phyloP scores from a whole-genome alignment of 2,888 invertebrate genomes.

The Clanis bilineata region DNA sequence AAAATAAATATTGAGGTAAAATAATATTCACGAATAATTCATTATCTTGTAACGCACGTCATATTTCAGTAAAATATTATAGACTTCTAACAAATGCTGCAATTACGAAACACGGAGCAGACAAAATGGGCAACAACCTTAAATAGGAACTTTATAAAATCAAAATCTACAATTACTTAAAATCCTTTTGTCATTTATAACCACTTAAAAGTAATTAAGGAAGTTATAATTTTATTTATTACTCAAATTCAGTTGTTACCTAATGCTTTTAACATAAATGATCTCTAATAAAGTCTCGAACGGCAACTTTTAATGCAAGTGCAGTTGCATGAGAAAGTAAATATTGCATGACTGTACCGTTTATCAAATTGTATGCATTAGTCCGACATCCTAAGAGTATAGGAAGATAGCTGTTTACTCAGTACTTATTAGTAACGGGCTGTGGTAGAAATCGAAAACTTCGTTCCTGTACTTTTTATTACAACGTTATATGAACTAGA shows the following conservation, averaged over 20 bases:
- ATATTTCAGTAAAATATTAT: too few relatives aligned
- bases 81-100: too few relatives aligned
- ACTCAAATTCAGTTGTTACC: not conserved
- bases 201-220: not conserved
- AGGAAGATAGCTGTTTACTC: slow-evolving; percentile 21
- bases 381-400: not conserved
- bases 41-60: too few relatives aligned
- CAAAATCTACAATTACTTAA: too few relatives aligned
- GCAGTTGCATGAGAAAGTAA: slow-evolving; percentile 9
- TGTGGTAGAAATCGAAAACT: slow-evolving; percentile 48
- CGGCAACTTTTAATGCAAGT: not conserved
- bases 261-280: not conserved
- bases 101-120: too few relatives aligned
- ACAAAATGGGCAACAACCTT: too few relatives aligned
- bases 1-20: too few relatives aligned
- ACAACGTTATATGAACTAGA: not conserved
- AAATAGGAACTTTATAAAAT: too few relatives aligned
- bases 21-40: too few relatives aligned
- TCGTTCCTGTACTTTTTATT: slow-evolving; percentile 39
- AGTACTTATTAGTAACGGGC: not conserved
- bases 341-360: slow-evolving; percentile 10
- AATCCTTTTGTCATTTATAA: not conserved
- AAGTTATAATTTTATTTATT: not conserved
- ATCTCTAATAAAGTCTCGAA: not conserved
- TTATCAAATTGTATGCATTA: slow-evolving; percentile 7